phyloP scores from a whole-genome alignment of 2,888 invertebrate genomes.

The Coelopa pilipes region DNA sequence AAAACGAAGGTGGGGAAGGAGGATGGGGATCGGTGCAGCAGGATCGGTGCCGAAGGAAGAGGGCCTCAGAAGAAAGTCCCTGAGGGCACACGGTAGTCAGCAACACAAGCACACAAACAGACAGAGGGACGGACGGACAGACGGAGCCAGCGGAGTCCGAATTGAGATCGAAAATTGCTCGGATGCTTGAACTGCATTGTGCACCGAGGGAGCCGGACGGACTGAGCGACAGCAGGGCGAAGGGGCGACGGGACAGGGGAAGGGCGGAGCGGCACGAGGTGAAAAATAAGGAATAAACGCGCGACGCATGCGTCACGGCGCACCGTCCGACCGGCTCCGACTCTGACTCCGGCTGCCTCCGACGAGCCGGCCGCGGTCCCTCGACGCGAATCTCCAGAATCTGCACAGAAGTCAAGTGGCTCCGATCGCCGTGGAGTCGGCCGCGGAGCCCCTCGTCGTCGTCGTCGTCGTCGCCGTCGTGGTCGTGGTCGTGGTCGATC shows the following conservation, averaged over 20 bases:
- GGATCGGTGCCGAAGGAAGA: too few species aligned
- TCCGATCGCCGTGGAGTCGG: not conserved
- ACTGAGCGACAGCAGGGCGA: too few species aligned
- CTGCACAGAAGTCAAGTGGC: conserved; percentile 34
- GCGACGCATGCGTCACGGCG: conserved; percentile 46
- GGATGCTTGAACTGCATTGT: conserved; percentile 53
- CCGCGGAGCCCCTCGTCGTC: conserved; percentile 8
- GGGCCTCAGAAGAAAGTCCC: too few species aligned
- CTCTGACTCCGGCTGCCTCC: too few species aligned
- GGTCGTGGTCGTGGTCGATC: conserved; percentile 27
- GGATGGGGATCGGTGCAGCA: too few species aligned
- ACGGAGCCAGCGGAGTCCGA: conserved; percentile 20
- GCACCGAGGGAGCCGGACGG: conserved; percentile 38
- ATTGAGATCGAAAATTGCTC: conserved; percentile 50
- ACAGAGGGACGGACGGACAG: not conserved
- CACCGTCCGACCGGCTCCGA: too few species aligned
- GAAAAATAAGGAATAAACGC: conserved; percentile 47
- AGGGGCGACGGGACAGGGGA: too few species aligned
- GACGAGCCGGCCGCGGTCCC: too few species aligned
- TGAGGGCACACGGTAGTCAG: too few species aligned
- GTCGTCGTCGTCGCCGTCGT: conserved; percentile 41
- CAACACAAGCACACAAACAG: not conserved
- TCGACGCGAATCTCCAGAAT: too few species aligned
- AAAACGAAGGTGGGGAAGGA: too few species aligned
- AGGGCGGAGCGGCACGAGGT: conserved; percentile 47